Evolutionary conservation across 2,797 vertebrate species (phyloP).

Genomic region (Propithecus deckenii): DNA sequence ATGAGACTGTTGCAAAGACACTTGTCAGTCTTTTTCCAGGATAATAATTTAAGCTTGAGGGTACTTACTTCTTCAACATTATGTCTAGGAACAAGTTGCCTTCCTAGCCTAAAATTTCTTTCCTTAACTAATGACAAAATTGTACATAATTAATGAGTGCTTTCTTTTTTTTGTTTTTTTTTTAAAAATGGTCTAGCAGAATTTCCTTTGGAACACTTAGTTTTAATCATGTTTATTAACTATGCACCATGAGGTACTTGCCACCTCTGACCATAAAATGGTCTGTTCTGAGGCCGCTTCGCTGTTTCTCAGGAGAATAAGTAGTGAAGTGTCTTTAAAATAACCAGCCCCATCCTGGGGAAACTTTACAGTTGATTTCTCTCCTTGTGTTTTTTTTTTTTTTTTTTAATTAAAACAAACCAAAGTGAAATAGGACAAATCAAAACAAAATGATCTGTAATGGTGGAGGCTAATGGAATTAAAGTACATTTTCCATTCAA

Average conservation of each 20-base stretch:
- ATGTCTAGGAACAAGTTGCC: slow-evolving; percentile 43
- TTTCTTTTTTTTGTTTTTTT: slow-evolving; percentile 31
- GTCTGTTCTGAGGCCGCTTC: slow-evolving; percentile 40
- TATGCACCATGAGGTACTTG: slow-evolving; percentile 56
- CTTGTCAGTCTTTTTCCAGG: slow-evolving; percentile 66
- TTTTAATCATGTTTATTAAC: slow-evolving; percentile 71
- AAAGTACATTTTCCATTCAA: slow-evolving; percentile 56
- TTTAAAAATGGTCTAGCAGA: background rate
- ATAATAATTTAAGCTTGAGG: slow-evolving; percentile 71
- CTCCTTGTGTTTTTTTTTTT: background rate
- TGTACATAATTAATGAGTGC: slow-evolving; percentile 67
- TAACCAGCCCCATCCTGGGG: slow-evolving; percentile 37
- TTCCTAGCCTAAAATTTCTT: slow-evolving; percentile 50
- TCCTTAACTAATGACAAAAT: slow-evolving; percentile 62
- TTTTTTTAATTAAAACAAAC: slow-evolving; percentile 32
- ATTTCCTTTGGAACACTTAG: slow-evolving; percentile 72
- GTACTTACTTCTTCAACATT: slow-evolving; percentile 40
- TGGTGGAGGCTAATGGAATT: background rate
- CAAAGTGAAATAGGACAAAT: slow-evolving; percentile 49
- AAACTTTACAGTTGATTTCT: slow-evolving; percentile 55
- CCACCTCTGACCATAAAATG: slow-evolving; percentile 45
- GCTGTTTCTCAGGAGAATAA: slow-evolving; percentile 56
- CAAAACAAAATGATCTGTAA: slow-evolving; percentile 39
- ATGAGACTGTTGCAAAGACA: slow-evolving; percentile 56
- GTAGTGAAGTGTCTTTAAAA: slow-evolving; percentile 52